Base-by-base conservation (phyloP, 2,113 vertebrate species). In the Coptodon rendalli region DNA sequence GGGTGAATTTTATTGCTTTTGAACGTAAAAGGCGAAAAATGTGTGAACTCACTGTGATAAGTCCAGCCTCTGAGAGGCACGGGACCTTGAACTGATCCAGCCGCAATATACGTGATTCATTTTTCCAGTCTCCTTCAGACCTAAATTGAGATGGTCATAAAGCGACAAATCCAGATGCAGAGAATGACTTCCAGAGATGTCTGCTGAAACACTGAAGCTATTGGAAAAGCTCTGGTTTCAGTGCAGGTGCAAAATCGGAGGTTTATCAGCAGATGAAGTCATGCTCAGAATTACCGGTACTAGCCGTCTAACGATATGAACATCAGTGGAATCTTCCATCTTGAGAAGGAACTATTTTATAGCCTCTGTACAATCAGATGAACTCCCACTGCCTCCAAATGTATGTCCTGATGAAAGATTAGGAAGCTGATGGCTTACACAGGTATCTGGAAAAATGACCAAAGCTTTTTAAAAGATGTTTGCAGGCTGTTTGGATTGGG, bases 371-470 rank as follows among this genome's bases (percentile, higher is more conserved):
- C 12, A n/a, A 84, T 89, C 71, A 68, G 76, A 92, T 83, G 81
- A 87, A 36, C 19, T 61, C 34, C 36, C 9, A 36, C 7, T 85
- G 31, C 53, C 38, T 50, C 53, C 45, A 52, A 8, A 31, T 45
- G 14, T 68, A 38, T 22, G 38, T 57, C 61, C 45, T 76, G 78
- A 29, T 22, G 63, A 57, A 52, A 6, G 71, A 86, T 83, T 68
- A 85, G 43, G 83, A 79, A 16, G 79, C 82, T 87, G 87, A 93
- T 94, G 91, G 52, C 31, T 93, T 93, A 87, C 53, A 81, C 94
- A 92, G 92, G 89, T 95, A 92, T 92, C 76, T 87, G 89, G 85
- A 85, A 88, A 91, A 93, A 90, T 38, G 29, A 40, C 76, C 6
- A 17, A 81, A 79, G 92, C 86, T 91, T 91, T 93, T 68, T 78